Percentiles rank a stretch among this genome's conserved stretches.
These are phyloP conservation scores for Bathynomus jamesi DNA, from an alignment of 1,140 invertebrate species.

Conservation along the genomic window DNA sequence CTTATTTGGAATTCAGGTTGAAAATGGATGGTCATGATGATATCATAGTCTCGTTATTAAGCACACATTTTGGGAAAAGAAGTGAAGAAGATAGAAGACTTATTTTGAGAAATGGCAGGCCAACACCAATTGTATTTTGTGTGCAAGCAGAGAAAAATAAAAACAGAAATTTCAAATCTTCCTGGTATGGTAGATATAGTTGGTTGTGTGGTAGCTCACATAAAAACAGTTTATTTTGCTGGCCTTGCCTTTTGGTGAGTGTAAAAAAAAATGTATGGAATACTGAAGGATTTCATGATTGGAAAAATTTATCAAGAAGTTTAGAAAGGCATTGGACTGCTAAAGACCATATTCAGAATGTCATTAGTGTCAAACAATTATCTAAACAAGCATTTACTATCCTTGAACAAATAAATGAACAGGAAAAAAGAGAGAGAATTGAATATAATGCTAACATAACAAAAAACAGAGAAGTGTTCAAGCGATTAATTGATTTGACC, in stretches of 20 bases:
- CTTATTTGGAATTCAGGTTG: neutral
- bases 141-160: neutral
- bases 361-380: neutral
- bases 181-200: constrained; percentile 10
- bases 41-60: neutral
- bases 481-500: neutral
- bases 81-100: neutral
- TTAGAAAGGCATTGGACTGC: neutral
- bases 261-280: constrained; percentile 5
- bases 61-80: neutral
- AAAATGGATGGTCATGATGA: neutral
- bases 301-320: neutral
- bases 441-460: neutral
- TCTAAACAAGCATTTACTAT: neutral
- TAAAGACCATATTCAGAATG: neutral
- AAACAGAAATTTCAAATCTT: neutral
- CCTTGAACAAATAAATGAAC: neutral
- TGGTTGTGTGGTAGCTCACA: constrained; percentile 14
- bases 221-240: constrained; percentile 12
- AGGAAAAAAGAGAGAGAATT: neutral
- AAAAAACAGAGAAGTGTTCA: neutral
- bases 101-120: neutral
- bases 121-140: neutral
- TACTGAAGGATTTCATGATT: neutral
- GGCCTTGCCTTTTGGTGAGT: constrained; percentile 10